These are phyloP conservation scores for Myoxocephalus aenaeus DNA, from an alignment of 2,797 vertebrate genomes.

Conservation along the genomic window DNA sequence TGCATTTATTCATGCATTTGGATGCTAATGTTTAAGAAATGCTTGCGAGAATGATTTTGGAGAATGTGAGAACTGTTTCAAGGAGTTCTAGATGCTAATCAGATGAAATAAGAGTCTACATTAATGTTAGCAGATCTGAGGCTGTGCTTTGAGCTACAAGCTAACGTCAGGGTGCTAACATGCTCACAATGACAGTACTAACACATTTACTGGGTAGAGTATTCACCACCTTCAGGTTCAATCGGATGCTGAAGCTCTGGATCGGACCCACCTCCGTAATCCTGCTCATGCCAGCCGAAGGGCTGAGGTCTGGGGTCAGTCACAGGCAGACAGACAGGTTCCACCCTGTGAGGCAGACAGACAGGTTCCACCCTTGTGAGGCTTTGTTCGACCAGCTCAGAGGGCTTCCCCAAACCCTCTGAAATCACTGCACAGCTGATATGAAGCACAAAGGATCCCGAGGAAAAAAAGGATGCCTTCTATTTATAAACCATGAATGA, in stretches of 20 bases:
- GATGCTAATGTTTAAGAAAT: not conserved
- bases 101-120: not conserved
- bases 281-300: slow-evolving; percentile 37
- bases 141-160: no score
- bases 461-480: slow-evolving; percentile 46
- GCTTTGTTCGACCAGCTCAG: slow-evolving; percentile 75
- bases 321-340: slow-evolving; percentile 14
- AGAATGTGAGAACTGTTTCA: not conserved
- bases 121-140: not conserved
- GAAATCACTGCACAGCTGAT: slow-evolving; percentile 82
- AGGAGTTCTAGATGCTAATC: not conserved
- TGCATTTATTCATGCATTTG: not conserved
- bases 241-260: slow-evolving; percentile 49
- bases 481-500: slow-evolving; percentile 70
- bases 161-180: not conserved
- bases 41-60: not conserved
- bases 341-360: slow-evolving; percentile 51
- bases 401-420: slow-evolving; percentile 77
- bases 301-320: slow-evolving; percentile 61
- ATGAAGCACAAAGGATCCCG: slow-evolving; percentile 60
- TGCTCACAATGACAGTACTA: not conserved
- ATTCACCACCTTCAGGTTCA: slow-evolving; percentile 6
- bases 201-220: not conserved
- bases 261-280: slow-evolving; percentile 45
- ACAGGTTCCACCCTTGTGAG: not conserved